Base-by-base conservation (phyloP, 2,888 invertebrate genomes). In the Trissonchulus latispiculum region DNA sequence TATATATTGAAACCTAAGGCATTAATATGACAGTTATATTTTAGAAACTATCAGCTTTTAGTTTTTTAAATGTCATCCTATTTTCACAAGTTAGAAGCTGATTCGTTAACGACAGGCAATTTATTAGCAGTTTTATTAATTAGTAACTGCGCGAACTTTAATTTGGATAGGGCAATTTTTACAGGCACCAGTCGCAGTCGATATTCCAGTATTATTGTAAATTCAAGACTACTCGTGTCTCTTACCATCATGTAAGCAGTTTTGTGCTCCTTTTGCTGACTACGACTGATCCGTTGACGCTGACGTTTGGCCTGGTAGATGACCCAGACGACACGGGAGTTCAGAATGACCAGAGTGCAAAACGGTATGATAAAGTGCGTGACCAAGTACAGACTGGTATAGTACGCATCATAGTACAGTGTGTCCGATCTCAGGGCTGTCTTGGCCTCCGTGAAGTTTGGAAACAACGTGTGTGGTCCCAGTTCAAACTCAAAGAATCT, bases 401-500 rank as follows among this genome's bases (percentile, higher is more conserved):
- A 68, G n/a, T 68, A 68, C 31, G 36, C 69, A 33, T 68, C 69
- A 36, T 68, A 68, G 35, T 68, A 68, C 2, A 68, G 8, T 15
- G 33, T 33, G n/a, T 68, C 36, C n/a, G 33, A 32, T 33, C 69
- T 33, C 2, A 68, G 36, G 35, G 36, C 33, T n/a, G n/a, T 36
- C 8, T n/a, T n/a, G 2, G 69, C 33, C n/a, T 36, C 36, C 2
- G 69, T 68, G 18, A 68, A 68, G 36, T 68, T 68, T 2, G 35
- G 35, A 23, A 33, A 31, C 3, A 35, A 32, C 18, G 8, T 23
- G 2, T 32, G 36, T 2, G 69, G 33, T 31, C 36, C 69, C 8
- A 68, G 33, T 31, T 33, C 3, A 68, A 68, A 68, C n/a, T 68
- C 69, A 68, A 68, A 68, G 36, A 68, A 68, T 68, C 69, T 32